A percentile compares a stretch with the other conserved stretches of the same genome.
Conservation (phyloP, 2,888 invertebrate genomes). For the Abscondita cerata region DNA sequence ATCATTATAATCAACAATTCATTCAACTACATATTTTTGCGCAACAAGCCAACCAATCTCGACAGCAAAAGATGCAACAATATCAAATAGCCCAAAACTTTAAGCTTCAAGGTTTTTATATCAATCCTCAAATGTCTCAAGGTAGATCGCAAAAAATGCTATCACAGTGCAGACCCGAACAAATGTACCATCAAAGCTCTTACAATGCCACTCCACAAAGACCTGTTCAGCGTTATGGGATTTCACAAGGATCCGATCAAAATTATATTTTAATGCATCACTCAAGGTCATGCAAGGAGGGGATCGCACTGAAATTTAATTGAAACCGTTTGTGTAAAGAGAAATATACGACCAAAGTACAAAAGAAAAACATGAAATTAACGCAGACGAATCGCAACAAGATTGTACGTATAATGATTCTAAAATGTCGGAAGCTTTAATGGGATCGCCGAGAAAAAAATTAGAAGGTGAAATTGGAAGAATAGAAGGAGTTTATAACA, state of each 20-base stretch:
- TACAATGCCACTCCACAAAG: conserved; percentile 48
- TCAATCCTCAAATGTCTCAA: conserved; percentile 51
- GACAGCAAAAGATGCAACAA: conserved; percentile 60
- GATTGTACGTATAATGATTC: conserved; percentile 37
- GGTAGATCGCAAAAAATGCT: conserved; percentile 66
- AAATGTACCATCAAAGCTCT: conserved; percentile 52
- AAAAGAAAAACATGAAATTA: conserved; percentile 9
- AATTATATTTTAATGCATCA: conserved; percentile 47
- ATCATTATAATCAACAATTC: conserved; percentile 56
- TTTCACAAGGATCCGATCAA: conserved; percentile 43
- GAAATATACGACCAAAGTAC: conserved; percentile 30
- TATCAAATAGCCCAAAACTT: conserved; percentile 57
- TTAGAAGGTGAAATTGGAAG: conserved; percentile 52
- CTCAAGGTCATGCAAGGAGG: conserved; percentile 57
- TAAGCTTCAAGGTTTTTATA: conserved; percentile 43
- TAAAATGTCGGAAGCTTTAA: conserved; percentile 50
- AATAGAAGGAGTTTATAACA: conserved; percentile 66
- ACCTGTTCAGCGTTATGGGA: conserved; percentile 41
- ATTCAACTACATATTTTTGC: conserved; percentile 61
- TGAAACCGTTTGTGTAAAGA: conserved; percentile 52
- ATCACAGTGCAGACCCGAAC: conserved; percentile 56
- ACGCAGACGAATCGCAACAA: conserved; percentile 25
- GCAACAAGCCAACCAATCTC: conserved; percentile 53
- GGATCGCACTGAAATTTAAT: conserved; percentile 69
- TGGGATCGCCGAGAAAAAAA: conserved; percentile 54